A percentile compares a stretch with the other conserved stretches of the same genome.
Conservation (phyloP, 1,140 invertebrate genomes). For the Drosophila bocqueti region DNA sequence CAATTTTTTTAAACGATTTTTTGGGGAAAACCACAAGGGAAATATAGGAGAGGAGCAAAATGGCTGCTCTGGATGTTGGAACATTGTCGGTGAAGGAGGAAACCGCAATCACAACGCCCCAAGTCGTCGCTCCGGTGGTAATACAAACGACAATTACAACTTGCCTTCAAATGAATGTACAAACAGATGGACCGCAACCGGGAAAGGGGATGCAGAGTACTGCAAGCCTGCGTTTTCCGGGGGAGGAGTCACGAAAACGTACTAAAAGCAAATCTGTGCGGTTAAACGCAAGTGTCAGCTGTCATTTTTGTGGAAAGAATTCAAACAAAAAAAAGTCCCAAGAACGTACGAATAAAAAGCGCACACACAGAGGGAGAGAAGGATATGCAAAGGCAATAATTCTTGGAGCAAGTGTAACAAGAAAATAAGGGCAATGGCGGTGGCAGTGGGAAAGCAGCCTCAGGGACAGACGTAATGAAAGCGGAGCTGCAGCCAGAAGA, state of each 20-base stretch:
- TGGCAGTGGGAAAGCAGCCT: slow-evolving; percentile 29
- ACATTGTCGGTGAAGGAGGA: slow-evolving; percentile 26
- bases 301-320: slow-evolving; percentile 70
- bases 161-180: slow-evolving; percentile 64
- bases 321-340: slow-evolving; percentile 33
- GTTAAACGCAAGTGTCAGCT: slow-evolving; percentile 83
- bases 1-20: slow-evolving; percentile 26
- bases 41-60: not conserved
- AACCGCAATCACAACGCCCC: slow-evolving; percentile 66
- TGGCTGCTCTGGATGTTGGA: slow-evolving; percentile 7
- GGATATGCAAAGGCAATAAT: slow-evolving; percentile 79
- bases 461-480: slow-evolving; percentile 53
- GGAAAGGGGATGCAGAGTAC: slow-evolving; percentile 15
- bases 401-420: slow-evolving; percentile 78
- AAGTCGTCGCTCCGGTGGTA: slow-evolving; percentile 59
- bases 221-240: not conserved
- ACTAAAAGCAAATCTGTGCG: slow-evolving; percentile 77
- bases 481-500: slow-evolving; percentile 37
- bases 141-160: slow-evolving; percentile 81
- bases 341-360: slow-evolving; percentile 18
- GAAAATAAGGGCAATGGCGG: slow-evolving; percentile 75
- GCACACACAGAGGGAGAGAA: slow-evolving; percentile 13
- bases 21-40: slow-evolving; percentile 25
- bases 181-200: slow-evolving; percentile 72
- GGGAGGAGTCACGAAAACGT: slow-evolving; percentile 16